Percentiles rank a stretch among this genome's conserved stretches.
These are phyloP conservation scores for Ctenomys sociabilis DNA, from an alignment of 2,113 vertebrate species.

Conservation along the genomic window DNA sequence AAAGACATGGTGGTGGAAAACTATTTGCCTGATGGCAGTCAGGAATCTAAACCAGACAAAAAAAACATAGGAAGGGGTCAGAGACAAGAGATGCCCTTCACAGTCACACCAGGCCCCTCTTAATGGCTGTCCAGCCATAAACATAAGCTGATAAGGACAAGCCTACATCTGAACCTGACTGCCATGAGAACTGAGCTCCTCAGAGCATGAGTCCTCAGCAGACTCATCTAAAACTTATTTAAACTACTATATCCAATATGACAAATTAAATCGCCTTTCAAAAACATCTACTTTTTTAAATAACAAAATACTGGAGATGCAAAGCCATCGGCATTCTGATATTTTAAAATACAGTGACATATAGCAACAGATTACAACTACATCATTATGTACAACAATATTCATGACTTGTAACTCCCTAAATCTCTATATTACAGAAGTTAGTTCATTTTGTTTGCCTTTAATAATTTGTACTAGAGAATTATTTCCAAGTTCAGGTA, in stretches of 20 bases:
- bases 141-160: not conserved
- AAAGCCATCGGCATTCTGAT: not conserved
- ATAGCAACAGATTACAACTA: not conserved
- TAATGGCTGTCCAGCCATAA: not conserved
- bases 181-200: not conserved
- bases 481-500: not conserved
- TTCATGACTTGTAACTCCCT: constrained; percentile 44
- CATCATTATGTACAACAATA: not conserved
- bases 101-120: not conserved
- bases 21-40: not conserved
- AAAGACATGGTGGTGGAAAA: not conserved
- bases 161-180: not conserved
- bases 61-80: not conserved
- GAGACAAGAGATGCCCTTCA: not conserved
- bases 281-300: constrained; percentile 41
- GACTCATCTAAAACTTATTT: not conserved
- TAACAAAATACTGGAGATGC: not conserved
- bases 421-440: not conserved
- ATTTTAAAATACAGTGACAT: not conserved
- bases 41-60: not conserved
- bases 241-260: not conserved
- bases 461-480: not conserved
- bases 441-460: not conserved
- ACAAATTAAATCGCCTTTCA: not conserved
- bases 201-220: not conserved